Evolutionary conservation across 2,888 invertebrate species (phyloP), one percentile per base, ranked within the genome.

Genomic region (Cyclophora punctaria): DNA sequence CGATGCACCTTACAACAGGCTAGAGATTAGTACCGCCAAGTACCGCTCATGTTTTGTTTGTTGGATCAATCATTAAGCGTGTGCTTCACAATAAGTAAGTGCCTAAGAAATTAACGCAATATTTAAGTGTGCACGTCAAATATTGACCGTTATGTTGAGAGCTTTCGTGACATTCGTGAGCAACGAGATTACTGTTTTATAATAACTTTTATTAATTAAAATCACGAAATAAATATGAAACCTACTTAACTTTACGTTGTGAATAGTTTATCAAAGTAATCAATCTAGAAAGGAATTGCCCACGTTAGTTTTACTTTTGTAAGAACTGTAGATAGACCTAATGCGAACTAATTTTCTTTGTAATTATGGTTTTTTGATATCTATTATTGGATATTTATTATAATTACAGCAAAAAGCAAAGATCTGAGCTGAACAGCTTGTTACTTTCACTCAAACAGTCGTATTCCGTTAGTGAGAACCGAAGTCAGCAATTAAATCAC

Each of bases 401-500:
- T 37, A 37, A 37, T 37, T 37, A 37, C 2, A 5, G 37, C 37
- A 37, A 37, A 37, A 37, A 20, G 20, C 37, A 37, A 4, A 42
- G 41, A 47, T 41, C 41, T 34, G 34, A 47, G 34, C 34, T 7
- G 34, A 40, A 46, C 7, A 41, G 41, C 44, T 37, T 44, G 49
- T 49, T 51, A 59, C 63, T 63, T 62, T 62, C 63, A 55, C 62
- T 50, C 40, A 45, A 49, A 50, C n/a, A 44, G 49, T 48, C 50
- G 60, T 44, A 70, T 66, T 73, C 69, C 71, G 69, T 69, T 67
- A 57, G 61, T 64, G 60, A 68, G 44, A 72, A 69, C 66, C 64
- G 59, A 71, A 66, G 62, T 60, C 63, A 48, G 61, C 62, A 72
- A 73, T 71, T 71, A 71, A 72, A 59, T 55, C 58, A 59, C 58